Percentiles rank a stretch among this genome's conserved stretches.
phyloP scores from a whole-genome alignment of 2,797 vertebrate genomes.

The Sparus aurata region DNA sequence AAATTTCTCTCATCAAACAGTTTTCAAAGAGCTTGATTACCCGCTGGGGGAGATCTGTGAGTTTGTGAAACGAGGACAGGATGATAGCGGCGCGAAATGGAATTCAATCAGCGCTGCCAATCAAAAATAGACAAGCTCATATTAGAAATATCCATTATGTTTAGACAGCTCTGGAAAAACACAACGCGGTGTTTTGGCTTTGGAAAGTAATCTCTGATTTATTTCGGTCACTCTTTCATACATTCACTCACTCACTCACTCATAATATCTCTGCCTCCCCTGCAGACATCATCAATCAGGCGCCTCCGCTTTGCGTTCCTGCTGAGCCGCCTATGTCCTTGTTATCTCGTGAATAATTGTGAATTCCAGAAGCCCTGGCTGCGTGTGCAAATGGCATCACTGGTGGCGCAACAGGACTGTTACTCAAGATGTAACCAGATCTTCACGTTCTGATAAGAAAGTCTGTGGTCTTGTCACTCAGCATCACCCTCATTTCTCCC shows the following conservation, averaged over 20 bases:
- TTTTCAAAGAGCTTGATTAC: conserved; percentile 70
- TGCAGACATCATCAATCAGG: conserved; percentile 31
- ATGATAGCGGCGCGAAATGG: conserved; percentile 65
- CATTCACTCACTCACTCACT: conserved; percentile 15
- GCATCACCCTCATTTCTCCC: conserved; percentile 42
- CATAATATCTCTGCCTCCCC: not conserved
- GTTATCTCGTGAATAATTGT: conserved; percentile 38
- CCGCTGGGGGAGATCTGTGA: conserved; percentile 54
- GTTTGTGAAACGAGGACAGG: conserved; percentile 65
- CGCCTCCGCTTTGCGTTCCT: conserved; percentile 29
- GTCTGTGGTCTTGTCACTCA: conserved; percentile 20
- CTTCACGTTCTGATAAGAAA: conserved; percentile 16
- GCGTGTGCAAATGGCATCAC: conserved; percentile 21
- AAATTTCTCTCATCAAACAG: conserved; percentile 75
- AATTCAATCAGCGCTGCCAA: conserved; percentile 74
- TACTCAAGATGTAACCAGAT: conserved; percentile 32
- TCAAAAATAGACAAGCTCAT: conserved; percentile 64
- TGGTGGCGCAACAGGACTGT: conserved; percentile 23
- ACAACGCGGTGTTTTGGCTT: conserved; percentile 6
- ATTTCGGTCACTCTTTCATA: conserved; percentile 30
- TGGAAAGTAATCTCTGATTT: conserved; percentile 4
- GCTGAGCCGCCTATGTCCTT: conserved; percentile 27
- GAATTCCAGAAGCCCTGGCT: conserved; percentile 6
- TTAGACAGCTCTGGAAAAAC: conserved; percentile 45
- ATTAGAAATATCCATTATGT: conserved; percentile 68